These are phyloP conservation scores for Triplophysa rosa DNA, from an alignment of 2,113 vertebrate genomes.

Conservation along the genomic window DNA sequence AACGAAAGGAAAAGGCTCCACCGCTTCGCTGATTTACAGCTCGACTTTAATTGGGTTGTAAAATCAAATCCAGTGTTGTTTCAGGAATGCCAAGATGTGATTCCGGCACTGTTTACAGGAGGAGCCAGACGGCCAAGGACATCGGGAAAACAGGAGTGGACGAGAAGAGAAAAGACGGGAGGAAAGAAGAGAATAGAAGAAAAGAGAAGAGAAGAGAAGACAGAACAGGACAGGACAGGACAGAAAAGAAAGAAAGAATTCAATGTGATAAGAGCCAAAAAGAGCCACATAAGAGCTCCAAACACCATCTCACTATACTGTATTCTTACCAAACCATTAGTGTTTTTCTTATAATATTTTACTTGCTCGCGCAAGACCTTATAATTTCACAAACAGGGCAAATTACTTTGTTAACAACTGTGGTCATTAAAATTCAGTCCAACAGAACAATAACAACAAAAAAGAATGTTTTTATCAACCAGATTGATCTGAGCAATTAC, in stretches of 20 bases:
- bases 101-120: constrained; percentile 73
- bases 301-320: background rate
- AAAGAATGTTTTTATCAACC: constrained; percentile 13
- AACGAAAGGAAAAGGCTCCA: constrained; percentile 46
- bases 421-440: constrained; percentile 1
- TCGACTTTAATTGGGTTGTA: constrained; percentile 78
- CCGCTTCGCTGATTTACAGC: constrained; percentile 68
- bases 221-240: background rate
- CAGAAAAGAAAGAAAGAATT: background rate
- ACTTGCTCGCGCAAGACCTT: background rate
- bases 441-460: constrained; percentile 14
- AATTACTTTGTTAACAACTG: constrained; percentile 12
- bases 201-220: background rate
- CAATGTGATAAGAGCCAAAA: background rate
- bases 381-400: background rate
- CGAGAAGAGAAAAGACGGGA: background rate
- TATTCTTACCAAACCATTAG: background rate
- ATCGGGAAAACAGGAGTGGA: constrained; percentile 9
- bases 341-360: constrained; percentile 16
- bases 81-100: constrained; percentile 74
- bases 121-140: constrained; percentile 72
- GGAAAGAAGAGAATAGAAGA: constrained; percentile 45
- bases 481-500: constrained; percentile 43
- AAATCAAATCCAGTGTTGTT: constrained; percentile 74
- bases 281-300: background rate